A percentile compares a stretch with the other conserved stretches of the same genome.
Evolutionary conservation across 2,113 vertebrate species (phyloP).

Genomic region (Melanerpes formicivorus): DNA sequence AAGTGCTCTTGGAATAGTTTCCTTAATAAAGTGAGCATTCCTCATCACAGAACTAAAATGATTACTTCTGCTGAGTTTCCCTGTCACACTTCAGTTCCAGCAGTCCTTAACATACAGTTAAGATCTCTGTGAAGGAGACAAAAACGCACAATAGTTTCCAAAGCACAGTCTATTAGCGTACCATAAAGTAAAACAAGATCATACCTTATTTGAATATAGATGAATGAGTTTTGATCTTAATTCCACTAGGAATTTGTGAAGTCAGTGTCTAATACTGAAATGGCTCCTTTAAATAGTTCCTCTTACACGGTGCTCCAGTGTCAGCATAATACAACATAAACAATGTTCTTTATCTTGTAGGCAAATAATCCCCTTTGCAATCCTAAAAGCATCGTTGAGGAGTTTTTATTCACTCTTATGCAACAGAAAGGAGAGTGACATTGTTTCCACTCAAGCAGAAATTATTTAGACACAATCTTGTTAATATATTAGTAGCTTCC

Average conservation of each 20-base stretch:
- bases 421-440: not conserved
- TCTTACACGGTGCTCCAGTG: not conserved
- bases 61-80: not conserved
- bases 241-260: not conserved
- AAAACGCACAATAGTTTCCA: too few species aligned
- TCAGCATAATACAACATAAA: not conserved
- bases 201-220: not conserved
- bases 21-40: conserved; percentile 36
- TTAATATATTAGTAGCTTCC: not conserved
- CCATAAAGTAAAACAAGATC: not conserved
- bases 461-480: not conserved
- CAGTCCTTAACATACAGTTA: not conserved
- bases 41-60: conserved; percentile 23
- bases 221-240: not conserved
- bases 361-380: not conserved
- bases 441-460: not conserved
- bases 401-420: not conserved
- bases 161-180: not conserved
- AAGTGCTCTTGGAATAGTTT: conserved; percentile 19
- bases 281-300: not conserved
- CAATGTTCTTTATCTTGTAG: not conserved
- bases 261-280: not conserved
- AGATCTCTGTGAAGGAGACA: too few species aligned
- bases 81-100: conserved; percentile 1
- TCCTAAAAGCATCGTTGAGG: not conserved